A percentile compares a stretch with the other conserved stretches of the same genome.
Conservation (phyloP, 2,797 vertebrate species). For the Etheostoma perlongum region DNA sequence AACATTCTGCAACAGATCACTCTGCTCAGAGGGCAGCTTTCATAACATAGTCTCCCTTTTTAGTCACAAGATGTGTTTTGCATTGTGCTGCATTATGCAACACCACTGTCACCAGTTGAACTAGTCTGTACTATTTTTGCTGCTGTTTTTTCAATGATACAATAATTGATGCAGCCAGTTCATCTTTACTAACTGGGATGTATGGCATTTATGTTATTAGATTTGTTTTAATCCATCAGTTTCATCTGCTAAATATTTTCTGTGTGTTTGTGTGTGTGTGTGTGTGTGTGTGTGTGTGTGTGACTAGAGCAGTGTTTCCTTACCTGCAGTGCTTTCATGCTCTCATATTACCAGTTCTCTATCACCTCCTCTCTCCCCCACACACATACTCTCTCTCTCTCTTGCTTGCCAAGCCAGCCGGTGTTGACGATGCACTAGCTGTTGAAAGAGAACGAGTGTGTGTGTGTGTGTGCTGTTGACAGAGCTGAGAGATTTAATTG, state of each 20-base stretch:
- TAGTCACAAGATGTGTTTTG: slow-evolving; percentile 19
- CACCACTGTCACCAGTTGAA: slow-evolving; percentile 10
- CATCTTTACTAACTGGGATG: background rate
- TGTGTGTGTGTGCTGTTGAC: slow-evolving; percentile 61
- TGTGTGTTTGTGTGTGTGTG: background rate
- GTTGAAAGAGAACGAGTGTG: slow-evolving; percentile 54
- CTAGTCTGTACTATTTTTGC: no score
- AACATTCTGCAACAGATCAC: slow-evolving; percentile 2
- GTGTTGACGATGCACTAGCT: slow-evolving; percentile 71
- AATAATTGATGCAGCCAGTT: background rate
- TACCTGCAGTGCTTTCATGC: slow-evolving; percentile 69
- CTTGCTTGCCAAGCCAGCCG: slow-evolving; percentile 67
- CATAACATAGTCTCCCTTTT: slow-evolving; percentile 13
- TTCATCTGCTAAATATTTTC: background rate
- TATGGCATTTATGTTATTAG: background rate
- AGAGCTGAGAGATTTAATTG: slow-evolving; percentile 78
- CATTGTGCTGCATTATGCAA: background rate
- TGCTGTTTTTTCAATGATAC: background rate
- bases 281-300: background rate
- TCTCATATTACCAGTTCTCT: slow-evolving; percentile 56
- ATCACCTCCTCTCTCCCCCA: slow-evolving; percentile 22
- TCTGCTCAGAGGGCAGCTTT: slow-evolving; percentile 1
- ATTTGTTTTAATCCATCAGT: background rate
- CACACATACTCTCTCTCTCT: slow-evolving; percentile 1
- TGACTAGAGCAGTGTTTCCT: slow-evolving; percentile 44